Conservation (phyloP, 30 jellyfish, hydroid and myxozoan species). For the Euphysa ruthae region DNA sequence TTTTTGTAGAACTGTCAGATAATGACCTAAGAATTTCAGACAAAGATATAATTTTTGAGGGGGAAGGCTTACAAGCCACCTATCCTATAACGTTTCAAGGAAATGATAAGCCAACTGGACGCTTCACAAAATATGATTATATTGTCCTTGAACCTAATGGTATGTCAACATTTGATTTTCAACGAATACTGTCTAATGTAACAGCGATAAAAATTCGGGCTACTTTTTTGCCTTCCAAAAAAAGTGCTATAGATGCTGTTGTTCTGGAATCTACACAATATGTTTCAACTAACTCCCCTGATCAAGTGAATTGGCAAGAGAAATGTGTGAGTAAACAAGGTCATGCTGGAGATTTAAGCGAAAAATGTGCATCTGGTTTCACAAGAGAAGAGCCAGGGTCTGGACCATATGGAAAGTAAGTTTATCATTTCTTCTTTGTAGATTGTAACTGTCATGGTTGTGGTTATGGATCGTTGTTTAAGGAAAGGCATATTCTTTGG, state of each 20-base stretch:
- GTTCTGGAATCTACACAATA: conserved; percentile 59
- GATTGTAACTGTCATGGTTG: too few relatives aligned
- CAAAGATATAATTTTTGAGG: conserved; percentile 80
- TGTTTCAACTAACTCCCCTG: conserved; percentile 64
- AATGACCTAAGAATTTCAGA: conserved; percentile 42
- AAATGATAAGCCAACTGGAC: conserved; percentile 42
- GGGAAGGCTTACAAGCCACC: conserved; percentile 75
- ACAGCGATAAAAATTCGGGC: conserved; percentile 82
- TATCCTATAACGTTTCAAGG: conserved; percentile 60
- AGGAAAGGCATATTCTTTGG: too few relatives aligned
- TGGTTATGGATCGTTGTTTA: too few relatives aligned
- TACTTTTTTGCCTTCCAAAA: conserved; percentile 34
- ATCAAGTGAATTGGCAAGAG: conserved; percentile 87
- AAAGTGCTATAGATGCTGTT: conserved; percentile 50
- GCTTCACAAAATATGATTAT: conserved; percentile 43
- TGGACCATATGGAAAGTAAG: conserved; percentile 70
- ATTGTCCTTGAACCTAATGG: conserved; percentile 69
- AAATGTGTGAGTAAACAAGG: conserved; percentile 72
- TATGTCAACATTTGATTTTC: conserved; percentile 67
- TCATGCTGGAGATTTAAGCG: conserved; percentile 80
- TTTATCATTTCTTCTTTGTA: background rate
- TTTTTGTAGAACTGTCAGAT: background rate
- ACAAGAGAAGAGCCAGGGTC: conserved; percentile 54
- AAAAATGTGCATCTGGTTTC: conserved; percentile 76
- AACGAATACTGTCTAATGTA: conserved; percentile 42